Conservation (phyloP, 2,888 invertebrate species). For the Melolontha melolontha region DNA sequence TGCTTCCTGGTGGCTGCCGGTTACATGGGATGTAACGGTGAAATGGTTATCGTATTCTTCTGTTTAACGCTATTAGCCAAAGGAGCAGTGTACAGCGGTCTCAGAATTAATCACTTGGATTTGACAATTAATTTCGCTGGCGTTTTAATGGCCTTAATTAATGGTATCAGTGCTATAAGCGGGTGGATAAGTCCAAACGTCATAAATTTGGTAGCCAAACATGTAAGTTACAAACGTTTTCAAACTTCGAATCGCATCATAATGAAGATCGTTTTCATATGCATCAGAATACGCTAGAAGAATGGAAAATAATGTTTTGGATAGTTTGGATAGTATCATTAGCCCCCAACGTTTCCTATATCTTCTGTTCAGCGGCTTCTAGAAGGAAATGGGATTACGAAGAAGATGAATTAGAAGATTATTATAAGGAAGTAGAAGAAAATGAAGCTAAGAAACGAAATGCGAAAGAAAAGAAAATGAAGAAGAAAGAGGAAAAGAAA, state of each 20-base stretch:
- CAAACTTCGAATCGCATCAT: neutral
- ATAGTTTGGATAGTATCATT: conserved; percentile 62
- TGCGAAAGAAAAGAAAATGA: conserved; percentile 9
- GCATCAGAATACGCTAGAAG: conserved; percentile 69
- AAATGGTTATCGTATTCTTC: conserved; percentile 68
- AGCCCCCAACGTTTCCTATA: conserved; percentile 1
- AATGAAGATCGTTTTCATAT: neutral
- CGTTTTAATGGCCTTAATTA: conserved; percentile 73
- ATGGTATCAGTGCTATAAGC: conserved; percentile 72
- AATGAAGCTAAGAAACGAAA: neutral
- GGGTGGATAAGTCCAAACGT: conserved; percentile 74
- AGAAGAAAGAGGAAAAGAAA: conserved; percentile 2
- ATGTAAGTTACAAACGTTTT: conserved; percentile 65
- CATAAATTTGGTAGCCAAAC: conserved; percentile 71
- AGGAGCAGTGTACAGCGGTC: conserved; percentile 77
- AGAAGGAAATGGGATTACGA: conserved; percentile 23
- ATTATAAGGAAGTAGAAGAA: neutral
- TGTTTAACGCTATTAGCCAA: conserved; percentile 74
- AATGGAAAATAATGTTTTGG: conserved; percentile 87
- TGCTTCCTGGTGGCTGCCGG: conserved; percentile 62
- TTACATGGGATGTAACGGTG: conserved; percentile 72
- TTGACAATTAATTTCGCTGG: conserved; percentile 75
- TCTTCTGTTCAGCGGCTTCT: conserved; percentile 8
- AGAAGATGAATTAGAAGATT: conserved; percentile 1
- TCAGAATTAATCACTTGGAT: conserved; percentile 76